Evolutionary conservation across 92 coral and sea anemone genomes (phyloP), one percentile per base, ranked within the genome.

Genomic region (Palythoa caribaeorum): DNA sequence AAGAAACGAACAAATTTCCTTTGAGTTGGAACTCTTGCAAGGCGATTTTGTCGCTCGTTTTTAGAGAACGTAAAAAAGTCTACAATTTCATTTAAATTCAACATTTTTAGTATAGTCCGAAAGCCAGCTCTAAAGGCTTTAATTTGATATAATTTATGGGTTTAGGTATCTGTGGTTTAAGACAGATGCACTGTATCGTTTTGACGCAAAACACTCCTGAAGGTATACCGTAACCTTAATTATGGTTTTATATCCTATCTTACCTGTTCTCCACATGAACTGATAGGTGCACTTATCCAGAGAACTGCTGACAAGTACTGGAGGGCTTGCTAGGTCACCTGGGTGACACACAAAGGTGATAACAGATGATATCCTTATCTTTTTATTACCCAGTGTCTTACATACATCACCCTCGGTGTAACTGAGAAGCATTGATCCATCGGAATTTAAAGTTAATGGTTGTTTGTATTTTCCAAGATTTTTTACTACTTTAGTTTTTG

Each of bases 201-300:
- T 28, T 28, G 28, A 28, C 28, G 28, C 28, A 28, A 28, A 28
- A 28, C 28, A 28, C 28, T 28, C 28, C 28, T 28, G 28, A 28
- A 28, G 28, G 28, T 28, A 28, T 28, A 28, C 28, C 28, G 28
- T 28, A 28, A 28, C 28, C 6, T 44, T 44, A 3, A 44, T 44
- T 3, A 44, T 44, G 3, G 6, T 16, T 1, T 20, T 3, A 19
- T 40, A 8, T 4, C 36, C 48, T 8, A 16, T 21, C 38, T 72
- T 87, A 96, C 99, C 98, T 85, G 99, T 86, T 71, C 88, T 88
- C 99, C 99, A 97, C 88, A 94, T 94, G 70, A 97, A 90, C 9
- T 91, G 79, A 83, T 92, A 97, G 9, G 80, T 77, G 69, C 99
- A 97, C 73, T 93, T 84, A 60, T 97, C 99, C 44, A 70, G 90